Conservation (phyloP, 2,113 vertebrate genomes). For the Embiotoca jacksoni region DNA sequence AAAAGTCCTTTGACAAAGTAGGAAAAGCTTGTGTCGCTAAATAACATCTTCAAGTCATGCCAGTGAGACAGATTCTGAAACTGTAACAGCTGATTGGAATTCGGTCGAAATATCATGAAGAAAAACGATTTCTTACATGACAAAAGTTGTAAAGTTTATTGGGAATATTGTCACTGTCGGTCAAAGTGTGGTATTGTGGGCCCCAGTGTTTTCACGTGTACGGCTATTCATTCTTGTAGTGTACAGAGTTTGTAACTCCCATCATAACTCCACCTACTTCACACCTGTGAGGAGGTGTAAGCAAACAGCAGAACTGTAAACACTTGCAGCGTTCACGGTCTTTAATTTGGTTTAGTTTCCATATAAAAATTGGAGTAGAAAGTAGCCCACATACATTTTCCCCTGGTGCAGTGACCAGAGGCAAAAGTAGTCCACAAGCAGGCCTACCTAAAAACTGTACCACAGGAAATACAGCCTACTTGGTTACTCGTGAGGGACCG, state of each 20-base stretch:
- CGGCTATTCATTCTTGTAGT: too few relatives aligned
- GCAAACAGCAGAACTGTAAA: not conserved
- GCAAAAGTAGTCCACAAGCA: too few relatives aligned
- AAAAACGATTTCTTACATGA: not conserved
- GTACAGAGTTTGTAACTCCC: not conserved
- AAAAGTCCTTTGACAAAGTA: too few relatives aligned
- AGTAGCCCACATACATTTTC: too few relatives aligned
- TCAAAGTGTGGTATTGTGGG: not conserved
- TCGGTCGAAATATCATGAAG: not conserved
- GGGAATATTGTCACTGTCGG: fast-evolving
- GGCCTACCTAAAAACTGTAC: too few relatives aligned
- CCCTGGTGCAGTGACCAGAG: too few relatives aligned
- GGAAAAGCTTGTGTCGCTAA: too few relatives aligned
- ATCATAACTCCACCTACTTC: not conserved
- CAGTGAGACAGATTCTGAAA: not conserved
- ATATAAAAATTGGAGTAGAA: too few relatives aligned
- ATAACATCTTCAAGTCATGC: too few relatives aligned
- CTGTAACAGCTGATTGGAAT: not conserved
- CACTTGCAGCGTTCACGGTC: not conserved
- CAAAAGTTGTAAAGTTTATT: not conserved
- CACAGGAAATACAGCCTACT: too few relatives aligned
- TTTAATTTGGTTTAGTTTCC: too few relatives aligned
- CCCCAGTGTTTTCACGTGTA: not conserved
- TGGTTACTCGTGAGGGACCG: too few relatives aligned
- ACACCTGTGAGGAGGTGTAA: not conserved